A percentile compares a stretch with the other conserved stretches of the same genome.
Evolutionary conservation across 1,140 invertebrate species (phyloP).

Genomic region (Ditylenchus dipsaci): DNA sequence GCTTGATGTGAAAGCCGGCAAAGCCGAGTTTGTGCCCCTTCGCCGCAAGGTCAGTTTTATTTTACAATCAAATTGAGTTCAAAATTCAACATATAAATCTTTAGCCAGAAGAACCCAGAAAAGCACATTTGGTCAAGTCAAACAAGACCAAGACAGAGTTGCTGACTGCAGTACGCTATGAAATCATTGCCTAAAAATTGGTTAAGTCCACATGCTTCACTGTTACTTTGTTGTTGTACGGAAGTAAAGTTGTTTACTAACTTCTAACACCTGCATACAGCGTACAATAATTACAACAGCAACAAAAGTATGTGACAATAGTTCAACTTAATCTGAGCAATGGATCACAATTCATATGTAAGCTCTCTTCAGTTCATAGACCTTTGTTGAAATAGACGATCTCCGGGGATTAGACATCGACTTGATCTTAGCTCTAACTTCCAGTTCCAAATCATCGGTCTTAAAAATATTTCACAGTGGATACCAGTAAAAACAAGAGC

Average conservation of each 20-base stretch:
- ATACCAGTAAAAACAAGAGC: background rate
- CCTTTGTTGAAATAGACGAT: constrained; percentile 52
- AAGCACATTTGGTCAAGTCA: constrained; percentile 47
- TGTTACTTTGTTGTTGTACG: constrained; percentile 22
- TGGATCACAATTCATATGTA: constrained; percentile 1
- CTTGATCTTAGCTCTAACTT: constrained; percentile 41
- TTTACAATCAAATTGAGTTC: too few relatives aligned
- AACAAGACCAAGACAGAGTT: constrained; percentile 40
- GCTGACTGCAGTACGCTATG: constrained; percentile 51
- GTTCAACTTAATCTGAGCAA: background rate
- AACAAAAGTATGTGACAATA: background rate
- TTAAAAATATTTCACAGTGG: constrained; percentile 9
- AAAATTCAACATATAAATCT: constrained; percentile 2
- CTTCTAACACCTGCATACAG: background rate
- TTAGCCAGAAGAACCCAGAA: constrained; percentile 48
- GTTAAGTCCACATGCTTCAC: constrained; percentile 60
- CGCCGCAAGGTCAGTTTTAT: constrained; percentile 24
- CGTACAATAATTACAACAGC: background rate
- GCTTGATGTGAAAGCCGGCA: constrained; percentile 43
- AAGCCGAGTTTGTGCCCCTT: constrained; percentile 35
- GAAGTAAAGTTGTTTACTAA: constrained; percentile 4
- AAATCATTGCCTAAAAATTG: constrained; percentile 67
- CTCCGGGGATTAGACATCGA: constrained; percentile 23
- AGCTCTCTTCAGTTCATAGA: constrained; percentile 13
- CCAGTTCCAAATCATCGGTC: constrained; percentile 33